phyloP scores from a whole-genome alignment of 2,888 invertebrate species.

The Hololepta plana region DNA sequence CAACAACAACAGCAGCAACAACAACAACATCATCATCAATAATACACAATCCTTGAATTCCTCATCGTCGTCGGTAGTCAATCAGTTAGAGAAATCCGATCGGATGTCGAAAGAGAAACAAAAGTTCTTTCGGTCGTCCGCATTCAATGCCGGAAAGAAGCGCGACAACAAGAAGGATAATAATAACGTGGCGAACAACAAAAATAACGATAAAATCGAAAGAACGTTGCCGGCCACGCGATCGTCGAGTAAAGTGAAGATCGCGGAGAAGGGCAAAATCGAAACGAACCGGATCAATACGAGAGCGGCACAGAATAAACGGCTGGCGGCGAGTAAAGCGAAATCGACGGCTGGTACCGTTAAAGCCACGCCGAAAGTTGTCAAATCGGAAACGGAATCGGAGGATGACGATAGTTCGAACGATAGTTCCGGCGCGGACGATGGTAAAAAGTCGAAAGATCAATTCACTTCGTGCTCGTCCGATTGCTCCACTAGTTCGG shows the following conservation, averaged over 20 bases:
- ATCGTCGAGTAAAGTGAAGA: conserved; percentile 5
- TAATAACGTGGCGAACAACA: conserved; percentile 11
- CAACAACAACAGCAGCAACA: conserved; percentile 6
- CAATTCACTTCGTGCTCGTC: conserved; percentile 16
- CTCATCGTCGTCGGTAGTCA: conserved; percentile 14
- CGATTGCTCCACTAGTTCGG: conserved; percentile 12
- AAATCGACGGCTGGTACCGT: conserved; percentile 4
- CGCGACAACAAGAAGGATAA: conserved; percentile 13
- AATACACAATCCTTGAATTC: not conserved
- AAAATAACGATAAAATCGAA: conserved; percentile 14
- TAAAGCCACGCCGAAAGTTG: not conserved
- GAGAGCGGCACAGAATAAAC: conserved; percentile 4
- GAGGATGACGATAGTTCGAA: conserved; percentile 10
- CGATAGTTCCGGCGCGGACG: conserved; percentile 1
- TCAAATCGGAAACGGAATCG: no score
- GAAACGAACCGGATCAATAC: conserved; percentile 1
- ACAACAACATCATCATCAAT: not conserved
- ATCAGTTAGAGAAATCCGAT: conserved; percentile 43
- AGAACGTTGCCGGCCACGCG: conserved; percentile 9
- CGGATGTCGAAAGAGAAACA: conserved; percentile 75
- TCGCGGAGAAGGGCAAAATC: conserved; percentile 2
- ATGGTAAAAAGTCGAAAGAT: conserved; percentile 10
- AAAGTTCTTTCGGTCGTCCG: conserved; percentile 68
- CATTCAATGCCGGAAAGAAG: conserved; percentile 52
- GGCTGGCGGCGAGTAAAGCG: conserved; percentile 1